Base-by-base conservation (phyloP, 2,797 vertebrate genomes). In the Eupleurogrammus muticus region DNA sequence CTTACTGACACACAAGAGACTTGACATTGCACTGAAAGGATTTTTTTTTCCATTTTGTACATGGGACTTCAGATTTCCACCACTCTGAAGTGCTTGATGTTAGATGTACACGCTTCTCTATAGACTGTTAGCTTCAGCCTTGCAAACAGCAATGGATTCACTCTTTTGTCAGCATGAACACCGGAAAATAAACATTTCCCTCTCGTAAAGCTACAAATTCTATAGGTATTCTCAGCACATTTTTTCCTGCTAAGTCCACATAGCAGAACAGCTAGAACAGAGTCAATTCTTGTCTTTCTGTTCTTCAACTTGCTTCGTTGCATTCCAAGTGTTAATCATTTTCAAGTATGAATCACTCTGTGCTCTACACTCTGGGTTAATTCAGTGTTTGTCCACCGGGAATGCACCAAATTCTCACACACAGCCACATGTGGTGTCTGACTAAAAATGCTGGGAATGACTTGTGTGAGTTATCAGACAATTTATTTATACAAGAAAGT, bases 1-100 rank as follows among this genome's bases (percentile, higher is more conserved):
- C 59, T 75, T 40, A 54, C 34, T 38, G 20, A 47, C 38, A 56
- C 38, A 58, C 61, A 58, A 58, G 16, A 36, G 20, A 59, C 38
- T 47, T 48, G 63, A 23, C 38, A 53, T 36, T 58, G 21, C 20
- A 14, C 49, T 54, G 47, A 70, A 24, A 38, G 36, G 53, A 73
- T 60, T 46, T 54, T 61, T 46, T 54, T 61, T 78, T 59, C 20
- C 48, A 14, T 53, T 64, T 49, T 35, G 23, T 6, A 13, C 5
- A 21, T 13, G 23, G 49, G 52, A 58, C 48, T 32, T 67, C 23
- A 23, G 40, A 46, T 47, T 28, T 28, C 28, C 28, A 42, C 38
- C 13, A 19, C 14, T 58, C n/a, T 7, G 23, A 58, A n/a, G 38
- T 28, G 38, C 9, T 19, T n/a, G 46, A 21, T 57, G 53, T 35